Base-by-base conservation (phyloP, 1,140 invertebrate genomes). In the Adelges cooleyi region DNA sequence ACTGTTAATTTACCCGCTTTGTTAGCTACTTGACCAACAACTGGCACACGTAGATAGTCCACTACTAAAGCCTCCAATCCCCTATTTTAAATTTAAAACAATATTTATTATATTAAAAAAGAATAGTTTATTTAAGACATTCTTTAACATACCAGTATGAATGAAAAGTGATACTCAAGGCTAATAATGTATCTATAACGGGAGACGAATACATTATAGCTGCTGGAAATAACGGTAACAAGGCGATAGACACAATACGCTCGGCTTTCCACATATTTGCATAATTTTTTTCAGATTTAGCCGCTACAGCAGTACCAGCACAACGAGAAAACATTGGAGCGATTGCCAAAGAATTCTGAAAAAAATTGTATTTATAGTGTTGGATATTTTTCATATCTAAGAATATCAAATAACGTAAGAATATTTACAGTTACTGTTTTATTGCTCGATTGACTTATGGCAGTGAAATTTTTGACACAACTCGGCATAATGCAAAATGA, bases 1-100 rank as follows among this genome's bases (percentile, higher is more conserved):
- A 62, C 8, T 8, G 42, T 25, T 9, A n/a, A n/a, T 29, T 62
- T 40, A 29, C 56, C 56, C 44, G 25, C 25, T 48, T 62, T 62
- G 13, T 62, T 62, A 33, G 42, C 42, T 20, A 62, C 3, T 13
- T 62, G 25, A 20, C 56, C 56, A 1, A 62, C 56, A 13, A 62
- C 56, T 62, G 56, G 42, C 29, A 48, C 56, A 46, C 56, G 38
- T 20, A 62, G 46, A 2, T 62, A 62, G 18, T 62, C 56, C n/a
- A 62, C 40, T 20, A 62, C 56, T 22, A 62, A 62, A 29, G 56
- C 56, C 33, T 62, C 56, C 25, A 62, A 11, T 20, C 56, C 56
- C 56, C 56, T 62, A 11, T n/a, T n/a, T n/a, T n/a, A n/a, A n/a
- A n/a, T n/a, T n/a, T n/a, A n/a, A n/a, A n/a, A n/a, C n/a, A n/a